Conservation (phyloP, 1,140 invertebrate species). For the Drusus annulatus region DNA sequence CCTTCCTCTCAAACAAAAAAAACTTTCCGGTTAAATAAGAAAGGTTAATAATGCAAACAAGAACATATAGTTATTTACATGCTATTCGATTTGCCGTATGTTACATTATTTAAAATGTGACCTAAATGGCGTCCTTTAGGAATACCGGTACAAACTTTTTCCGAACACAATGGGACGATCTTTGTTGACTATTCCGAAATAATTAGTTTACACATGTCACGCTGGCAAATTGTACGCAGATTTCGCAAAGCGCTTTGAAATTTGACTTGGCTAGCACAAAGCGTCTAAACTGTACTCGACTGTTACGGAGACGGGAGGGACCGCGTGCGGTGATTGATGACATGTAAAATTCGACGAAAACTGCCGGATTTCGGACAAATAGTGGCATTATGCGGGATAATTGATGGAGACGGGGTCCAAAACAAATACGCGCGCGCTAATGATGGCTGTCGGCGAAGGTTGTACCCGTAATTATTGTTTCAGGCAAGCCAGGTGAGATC, state of each 20-base stretch:
- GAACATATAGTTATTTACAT: too few relatives aligned
- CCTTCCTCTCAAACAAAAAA: too few relatives aligned
- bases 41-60: too few relatives aligned
- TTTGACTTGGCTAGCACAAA: slow-evolving; percentile 32
- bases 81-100: too few relatives aligned
- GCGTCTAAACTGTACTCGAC: background rate
- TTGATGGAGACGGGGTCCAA: slow-evolving; percentile 44
- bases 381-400: slow-evolving; percentile 43
- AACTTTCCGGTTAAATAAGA: too few relatives aligned
- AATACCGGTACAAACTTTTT: too few relatives aligned
- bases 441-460: slow-evolving; percentile 42
- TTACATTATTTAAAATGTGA: too few relatives aligned
- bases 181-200: background rate
- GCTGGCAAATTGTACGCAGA: slow-evolving; percentile 29
- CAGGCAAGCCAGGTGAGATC: background rate
- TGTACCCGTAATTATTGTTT: slow-evolving; percentile 13
- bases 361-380: slow-evolving; percentile 39
- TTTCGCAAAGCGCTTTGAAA: slow-evolving; percentile 25
- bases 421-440: slow-evolving; percentile 53
- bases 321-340: slow-evolving; percentile 44
- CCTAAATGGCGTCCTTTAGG: too few relatives aligned
- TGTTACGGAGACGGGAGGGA: background rate
- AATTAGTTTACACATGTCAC: slow-evolving; percentile 41
- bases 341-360: slow-evolving; percentile 46
- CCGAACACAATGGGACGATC: background rate